Conservation (phyloP, 2,888 invertebrate species). For the Drosophila rellima region DNA sequence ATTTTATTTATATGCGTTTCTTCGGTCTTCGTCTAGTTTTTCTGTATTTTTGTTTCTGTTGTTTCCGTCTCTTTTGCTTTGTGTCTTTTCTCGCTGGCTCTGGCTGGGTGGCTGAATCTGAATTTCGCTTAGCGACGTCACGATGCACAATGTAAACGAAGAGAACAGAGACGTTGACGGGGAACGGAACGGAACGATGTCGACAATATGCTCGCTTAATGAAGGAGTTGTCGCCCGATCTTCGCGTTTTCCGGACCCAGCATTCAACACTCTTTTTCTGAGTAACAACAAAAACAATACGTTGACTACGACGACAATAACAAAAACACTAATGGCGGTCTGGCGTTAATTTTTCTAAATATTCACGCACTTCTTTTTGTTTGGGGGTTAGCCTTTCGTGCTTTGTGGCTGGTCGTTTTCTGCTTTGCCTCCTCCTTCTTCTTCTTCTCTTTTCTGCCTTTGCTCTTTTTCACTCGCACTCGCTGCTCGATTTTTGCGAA, state of each 20-base stretch:
- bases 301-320: constrained; percentile 52
- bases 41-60: constrained; percentile 50
- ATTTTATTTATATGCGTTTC: constrained; percentile 59
- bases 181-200: constrained; percentile 52
- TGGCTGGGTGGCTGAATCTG: constrained; percentile 49
- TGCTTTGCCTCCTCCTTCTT: constrained; percentile 55
- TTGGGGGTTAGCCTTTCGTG: constrained; percentile 70
- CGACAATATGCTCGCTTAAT: constrained; percentile 67
- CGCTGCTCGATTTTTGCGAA: constrained; percentile 60
- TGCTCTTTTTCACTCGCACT: constrained; percentile 64
- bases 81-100: constrained; percentile 41
- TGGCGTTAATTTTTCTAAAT: constrained; percentile 78
- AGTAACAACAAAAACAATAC: constrained; percentile 53
- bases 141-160: constrained; percentile 58
- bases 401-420: constrained; percentile 67
- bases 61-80: constrained; percentile 44
- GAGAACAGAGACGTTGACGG: constrained; percentile 7
- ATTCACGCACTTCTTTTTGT: constrained; percentile 67
- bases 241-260: constrained; percentile 55
- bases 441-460: constrained; percentile 47
- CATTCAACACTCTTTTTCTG: constrained; percentile 52
- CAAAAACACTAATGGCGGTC: constrained; percentile 67
- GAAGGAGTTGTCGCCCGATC: constrained; percentile 66
- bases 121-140: constrained; percentile 67
- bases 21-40: constrained; percentile 44